phyloP scores from a whole-genome alignment of 1,140 invertebrate species.

The Ylistrum balloti region DNA sequence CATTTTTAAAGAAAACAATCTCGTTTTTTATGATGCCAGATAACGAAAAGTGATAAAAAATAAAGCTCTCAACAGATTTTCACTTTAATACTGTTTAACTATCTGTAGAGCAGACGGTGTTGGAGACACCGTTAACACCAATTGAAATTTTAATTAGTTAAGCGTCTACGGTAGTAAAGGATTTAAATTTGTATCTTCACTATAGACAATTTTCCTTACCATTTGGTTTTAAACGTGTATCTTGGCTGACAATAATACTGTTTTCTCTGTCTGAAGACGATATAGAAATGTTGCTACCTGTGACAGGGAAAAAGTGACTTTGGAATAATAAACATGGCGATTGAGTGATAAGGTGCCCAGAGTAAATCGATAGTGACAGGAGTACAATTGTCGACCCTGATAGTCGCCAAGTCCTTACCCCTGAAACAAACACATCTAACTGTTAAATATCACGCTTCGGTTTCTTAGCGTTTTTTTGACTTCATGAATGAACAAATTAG shows the following conservation, averaged over 20 bases:
- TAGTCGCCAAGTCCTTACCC: neutral
- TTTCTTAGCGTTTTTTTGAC: neutral
- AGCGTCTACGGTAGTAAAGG: neutral
- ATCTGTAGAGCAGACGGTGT: neutral
- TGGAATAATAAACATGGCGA: neutral
- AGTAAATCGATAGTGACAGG: neutral
- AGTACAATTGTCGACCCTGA: conserved; percentile 4
- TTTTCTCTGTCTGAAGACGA: conserved; percentile 21
- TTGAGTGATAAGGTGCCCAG: neutral
- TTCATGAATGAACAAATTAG: conserved; percentile 2
- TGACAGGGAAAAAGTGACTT: neutral
- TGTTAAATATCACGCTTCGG: conserved; percentile 8
- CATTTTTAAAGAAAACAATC: neutral
- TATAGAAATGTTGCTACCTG: conserved; percentile 15
- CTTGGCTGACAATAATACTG: neutral
- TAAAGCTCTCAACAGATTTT: neutral
- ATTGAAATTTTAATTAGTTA: neutral
- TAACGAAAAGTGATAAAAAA: neutral
- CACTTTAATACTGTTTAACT: neutral
- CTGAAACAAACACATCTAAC: conserved; percentile 7
- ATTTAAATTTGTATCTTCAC: neutral
- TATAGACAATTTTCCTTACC: neutral
- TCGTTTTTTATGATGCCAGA: neutral
- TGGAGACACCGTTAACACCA: neutral
- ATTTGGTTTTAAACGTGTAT: neutral